phyloP scores from a whole-genome alignment of 1,140 invertebrate genomes.

The Epicauta chinensis region DNA sequence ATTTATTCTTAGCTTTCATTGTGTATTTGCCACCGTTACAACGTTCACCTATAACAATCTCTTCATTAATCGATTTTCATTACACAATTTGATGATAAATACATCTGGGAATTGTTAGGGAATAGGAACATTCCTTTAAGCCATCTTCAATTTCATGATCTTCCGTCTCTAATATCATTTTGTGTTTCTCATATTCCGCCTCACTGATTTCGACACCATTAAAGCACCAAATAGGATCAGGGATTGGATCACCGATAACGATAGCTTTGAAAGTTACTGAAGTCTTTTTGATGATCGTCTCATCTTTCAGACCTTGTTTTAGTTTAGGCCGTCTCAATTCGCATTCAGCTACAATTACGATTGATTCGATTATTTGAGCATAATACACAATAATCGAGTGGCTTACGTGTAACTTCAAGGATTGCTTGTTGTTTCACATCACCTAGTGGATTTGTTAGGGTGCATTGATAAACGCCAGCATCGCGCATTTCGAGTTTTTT shows the following conservation, averaged over 20 bases:
- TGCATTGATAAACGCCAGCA: conserved; percentile 69
- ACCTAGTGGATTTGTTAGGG: conserved; percentile 69
- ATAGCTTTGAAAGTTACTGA: conserved; percentile 66
- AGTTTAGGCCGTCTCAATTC: conserved; percentile 74
- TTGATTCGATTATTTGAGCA: too few relatives aligned
- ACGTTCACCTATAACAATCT: conserved; percentile 50
- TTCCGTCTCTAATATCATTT: conserved; percentile 47
- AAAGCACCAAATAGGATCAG: conserved; percentile 52
- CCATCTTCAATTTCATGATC: conserved; percentile 64
- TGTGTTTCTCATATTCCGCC: conserved; percentile 42
- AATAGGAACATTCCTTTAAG: conserved; percentile 67
- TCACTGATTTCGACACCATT: conserved; percentile 44
- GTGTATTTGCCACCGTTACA: conserved; percentile 76
- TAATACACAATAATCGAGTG: neutral
- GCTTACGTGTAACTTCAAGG: conserved; percentile 62
- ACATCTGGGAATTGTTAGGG: conserved; percentile 60
- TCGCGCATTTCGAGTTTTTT: conserved; percentile 62
- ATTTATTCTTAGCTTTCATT: conserved; percentile 70
- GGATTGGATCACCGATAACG: conserved; percentile 74
- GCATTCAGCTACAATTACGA: conserved; percentile 51
- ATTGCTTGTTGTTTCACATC: conserved; percentile 62
- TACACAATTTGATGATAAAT: conserved; percentile 8
- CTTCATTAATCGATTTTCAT: too few relatives aligned
- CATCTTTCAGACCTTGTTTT: conserved; percentile 54
- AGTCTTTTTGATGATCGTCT: conserved; percentile 62